Base-by-base conservation (phyloP, 2,113 vertebrate species). In the Eclectus roratus region DNA sequence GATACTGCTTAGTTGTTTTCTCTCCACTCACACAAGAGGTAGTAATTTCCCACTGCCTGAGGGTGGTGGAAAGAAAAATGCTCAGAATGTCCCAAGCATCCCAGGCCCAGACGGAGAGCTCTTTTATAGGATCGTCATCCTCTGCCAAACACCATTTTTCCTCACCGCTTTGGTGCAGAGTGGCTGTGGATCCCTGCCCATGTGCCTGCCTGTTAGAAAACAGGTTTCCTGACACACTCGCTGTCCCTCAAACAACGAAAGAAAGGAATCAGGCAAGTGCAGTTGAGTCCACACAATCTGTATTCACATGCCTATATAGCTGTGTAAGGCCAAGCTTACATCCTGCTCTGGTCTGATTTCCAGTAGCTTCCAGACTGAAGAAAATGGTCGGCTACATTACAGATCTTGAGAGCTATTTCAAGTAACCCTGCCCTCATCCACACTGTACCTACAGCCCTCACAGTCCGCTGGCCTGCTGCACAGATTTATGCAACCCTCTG, bases 401-500 rank as follows among this genome's bases (percentile, higher is more conserved):
- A 60, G 76, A 63, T 33, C 46, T 86, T 73, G 55, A 27, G 47
- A 85, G 4, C 13, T 74, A 4, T 88, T 92, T 68, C 53, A 81
- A 94, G 37, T 28, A 88, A 64, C 46, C 6, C 47, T 91, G 49
- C n/a, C 28, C 23, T 79, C 0, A 0, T 88, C 44, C 56, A 33
- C 17, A 7, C 23, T 19, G 35, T 37, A 81, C 85, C 61, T 84
- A 65, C 65, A 81, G 31, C 44, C 64, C 49, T 76, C 41, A 17
- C 0, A 3, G 37, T 39, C 77, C 3, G 1, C 77, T 76, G 88
- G 69, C 49, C 76, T n/a, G 21, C 86, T 87, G 31, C 80, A 60
- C 31, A 85, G 91, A 93, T 93, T 84, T 94, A 29, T 92, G 93
- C 86, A 95, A 94, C 89, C 72, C 83, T 93, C 94, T 96, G 73